Evolutionary conservation across 2,797 vertebrate genomes (phyloP), one percentile per base, ranked within the genome.

Genomic region (Phalloptychus januarius): DNA sequence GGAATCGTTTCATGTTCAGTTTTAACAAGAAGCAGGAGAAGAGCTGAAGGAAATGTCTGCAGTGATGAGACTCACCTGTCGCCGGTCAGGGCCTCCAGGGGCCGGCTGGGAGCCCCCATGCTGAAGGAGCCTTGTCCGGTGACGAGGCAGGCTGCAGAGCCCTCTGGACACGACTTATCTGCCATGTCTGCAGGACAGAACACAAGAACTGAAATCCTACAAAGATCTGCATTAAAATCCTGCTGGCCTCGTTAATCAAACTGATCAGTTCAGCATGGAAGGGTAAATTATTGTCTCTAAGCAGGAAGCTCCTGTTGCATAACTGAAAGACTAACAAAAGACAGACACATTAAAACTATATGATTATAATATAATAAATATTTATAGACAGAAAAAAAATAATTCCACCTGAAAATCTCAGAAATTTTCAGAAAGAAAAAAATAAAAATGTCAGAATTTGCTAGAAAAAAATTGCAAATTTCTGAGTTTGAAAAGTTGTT

Each of bases 61-160:
- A 33, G 7, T 8, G 16, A 42, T 33, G 2, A 71, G 4, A 28
- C 36, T 45, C 91, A 99, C 98, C 97, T 97, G 93, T 98, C 96
- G 54, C 90, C 94, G 84, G 89, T 92, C 71, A 89, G 52, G 33
- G 96, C 91, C 91, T 95, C 94, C 54, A 98, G 95, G 28, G 83
- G 92, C 0, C 87, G 82, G 75, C 81, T 88, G 1, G 97, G 98
- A 20, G 18, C 93, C 38, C 98, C 98, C 82, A 99, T 96, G 71
- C 95, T 95, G 74, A 93, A 97, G 0, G 81, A 94, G n/a, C 54
- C 86, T 6, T 88, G 80, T 0, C 80, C 78, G 28, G 89, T 95
- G 74, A 96, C 77, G 80, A 99, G 92, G 84, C 98, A 99, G 76
- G 98, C 98, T 0, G 98, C 96, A 2, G 97, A 95, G 5, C 88